phyloP scores from a whole-genome alignment of 2,888 invertebrate species.

The Drosophila dives region DNA sequence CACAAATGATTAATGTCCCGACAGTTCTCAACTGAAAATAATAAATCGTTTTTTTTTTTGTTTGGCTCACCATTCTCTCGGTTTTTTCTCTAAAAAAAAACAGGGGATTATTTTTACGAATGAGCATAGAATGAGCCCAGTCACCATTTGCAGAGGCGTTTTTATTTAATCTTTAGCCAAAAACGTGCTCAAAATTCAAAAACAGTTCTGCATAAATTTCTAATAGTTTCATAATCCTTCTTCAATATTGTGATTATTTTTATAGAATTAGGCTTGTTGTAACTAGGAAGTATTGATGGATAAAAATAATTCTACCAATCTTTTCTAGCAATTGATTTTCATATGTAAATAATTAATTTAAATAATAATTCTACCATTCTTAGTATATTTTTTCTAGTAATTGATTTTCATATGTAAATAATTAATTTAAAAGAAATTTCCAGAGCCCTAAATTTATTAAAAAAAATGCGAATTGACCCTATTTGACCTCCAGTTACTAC shows the following conservation, averaged over 20 bases:
- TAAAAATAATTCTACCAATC: too few relatives aligned
- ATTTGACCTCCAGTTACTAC: neutral
- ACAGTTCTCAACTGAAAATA: conserved; percentile 61
- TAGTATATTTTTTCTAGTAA: rapidly evolving
- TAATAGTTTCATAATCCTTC: neutral
- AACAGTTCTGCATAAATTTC: conserved; percentile 6
- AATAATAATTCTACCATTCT: neutral
- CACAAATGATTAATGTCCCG: conserved; percentile 75
- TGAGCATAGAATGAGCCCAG: conserved; percentile 50
- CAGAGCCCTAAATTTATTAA: too few relatives aligned
- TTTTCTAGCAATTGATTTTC: too few relatives aligned
- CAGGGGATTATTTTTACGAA: conserved; percentile 14
- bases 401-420: neutral
- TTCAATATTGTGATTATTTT: neutral
- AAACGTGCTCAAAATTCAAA: conserved; percentile 71
- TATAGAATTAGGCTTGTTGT: neutral
- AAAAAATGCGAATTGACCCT: neutral
- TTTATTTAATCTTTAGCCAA: conserved; percentile 58
- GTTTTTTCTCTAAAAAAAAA: conserved; percentile 32
- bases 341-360: neutral
- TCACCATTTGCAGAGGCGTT: conserved; percentile 70
- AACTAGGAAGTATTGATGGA: too few relatives aligned
- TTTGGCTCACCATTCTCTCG: conserved; percentile 20
- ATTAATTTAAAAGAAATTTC: neutral
- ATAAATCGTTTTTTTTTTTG: conserved; percentile 67